These are phyloP conservation scores for Lasioglossum calceatum DNA, from an alignment of 2,888 invertebrate genomes.

Conservation along the genomic window DNA sequence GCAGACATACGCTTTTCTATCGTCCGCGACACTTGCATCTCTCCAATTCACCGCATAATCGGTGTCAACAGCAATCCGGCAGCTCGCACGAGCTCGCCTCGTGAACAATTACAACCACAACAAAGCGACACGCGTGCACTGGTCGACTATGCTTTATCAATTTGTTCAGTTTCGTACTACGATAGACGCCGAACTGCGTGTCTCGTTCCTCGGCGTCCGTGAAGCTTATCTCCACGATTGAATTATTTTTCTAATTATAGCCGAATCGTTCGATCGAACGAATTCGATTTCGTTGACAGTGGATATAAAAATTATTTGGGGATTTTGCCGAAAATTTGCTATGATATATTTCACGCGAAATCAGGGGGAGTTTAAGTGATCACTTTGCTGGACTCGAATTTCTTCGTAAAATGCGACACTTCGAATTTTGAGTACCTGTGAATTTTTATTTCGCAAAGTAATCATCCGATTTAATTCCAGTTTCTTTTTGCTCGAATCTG, in stretches of 20 bases:
- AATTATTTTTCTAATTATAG: not conserved
- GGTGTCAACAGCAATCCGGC: conserved; percentile 43
- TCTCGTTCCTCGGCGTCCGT: not conserved
- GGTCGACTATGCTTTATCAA: conserved; percentile 14
- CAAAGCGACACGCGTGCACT: not conserved
- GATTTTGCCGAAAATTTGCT: not conserved
- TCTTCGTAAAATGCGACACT: not conserved
- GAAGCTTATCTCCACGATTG: not conserved
- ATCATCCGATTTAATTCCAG: too few relatives aligned
- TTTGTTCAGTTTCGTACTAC: conserved; percentile 16
- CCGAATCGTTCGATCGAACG: not conserved
- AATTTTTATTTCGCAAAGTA: too few relatives aligned
- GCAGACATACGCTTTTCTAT: conserved; percentile 27
- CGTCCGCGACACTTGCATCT: conserved; percentile 41
- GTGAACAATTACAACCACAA: conserved; percentile 44
- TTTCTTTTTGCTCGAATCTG: not conserved
- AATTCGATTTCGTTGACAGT: not conserved
- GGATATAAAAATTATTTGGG: not conserved
- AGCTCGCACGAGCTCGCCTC: conserved; percentile 50
- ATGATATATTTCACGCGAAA: not conserved
- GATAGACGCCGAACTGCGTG: not conserved
- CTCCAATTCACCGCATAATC: conserved; percentile 48
- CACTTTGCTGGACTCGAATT: not conserved
- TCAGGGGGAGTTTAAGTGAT: not conserved
- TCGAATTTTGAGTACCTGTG: not conserved